A percentile compares a stretch with the other conserved stretches of the same genome.
phyloP scores from a whole-genome alignment of 1,140 invertebrate genomes.

The Aphaenogaster rudis region DNA sequence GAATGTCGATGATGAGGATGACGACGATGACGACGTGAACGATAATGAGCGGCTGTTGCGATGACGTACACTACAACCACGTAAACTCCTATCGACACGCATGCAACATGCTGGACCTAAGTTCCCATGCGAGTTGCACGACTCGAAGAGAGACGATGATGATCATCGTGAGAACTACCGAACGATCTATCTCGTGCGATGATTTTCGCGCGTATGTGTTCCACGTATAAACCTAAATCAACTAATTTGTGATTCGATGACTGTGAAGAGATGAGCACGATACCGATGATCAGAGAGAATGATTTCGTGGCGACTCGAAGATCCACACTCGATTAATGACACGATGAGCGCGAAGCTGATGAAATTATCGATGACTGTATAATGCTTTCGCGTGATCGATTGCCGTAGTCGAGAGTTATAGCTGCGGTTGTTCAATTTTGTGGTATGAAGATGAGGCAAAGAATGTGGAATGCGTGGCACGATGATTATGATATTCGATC shows the following conservation, averaged over 20 bases:
- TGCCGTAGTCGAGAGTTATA: neutral
- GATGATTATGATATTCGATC: conserved; percentile 20
- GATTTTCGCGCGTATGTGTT: conserved; percentile 11
- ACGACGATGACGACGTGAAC: conserved; percentile 54
- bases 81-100: conserved; percentile 54
- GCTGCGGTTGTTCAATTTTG: neutral
- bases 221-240: neutral
- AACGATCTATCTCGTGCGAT: conserved; percentile 29
- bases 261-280: neutral
- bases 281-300: conserved; percentile 7
- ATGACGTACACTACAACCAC: conserved; percentile 57
- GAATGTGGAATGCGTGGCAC: neutral
- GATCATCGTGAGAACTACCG: conserved; percentile 39
- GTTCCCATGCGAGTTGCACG: conserved; percentile 64
- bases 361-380: neutral
- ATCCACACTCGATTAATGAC: conserved; percentile 1
- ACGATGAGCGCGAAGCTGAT: conserved; percentile 8
- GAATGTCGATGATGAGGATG: conserved; percentile 41
- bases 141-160: conserved; percentile 62
- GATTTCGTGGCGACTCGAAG: conserved; percentile 12
- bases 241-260: conserved; percentile 26
- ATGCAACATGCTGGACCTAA: conserved; percentile 70
- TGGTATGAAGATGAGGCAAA: neutral
- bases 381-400: neutral
- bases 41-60: conserved; percentile 42